Evolutionary conservation across 2,888 invertebrate species (phyloP), one percentile per base, ranked within the genome.

Genomic region (Ophion obscuratus): DNA sequence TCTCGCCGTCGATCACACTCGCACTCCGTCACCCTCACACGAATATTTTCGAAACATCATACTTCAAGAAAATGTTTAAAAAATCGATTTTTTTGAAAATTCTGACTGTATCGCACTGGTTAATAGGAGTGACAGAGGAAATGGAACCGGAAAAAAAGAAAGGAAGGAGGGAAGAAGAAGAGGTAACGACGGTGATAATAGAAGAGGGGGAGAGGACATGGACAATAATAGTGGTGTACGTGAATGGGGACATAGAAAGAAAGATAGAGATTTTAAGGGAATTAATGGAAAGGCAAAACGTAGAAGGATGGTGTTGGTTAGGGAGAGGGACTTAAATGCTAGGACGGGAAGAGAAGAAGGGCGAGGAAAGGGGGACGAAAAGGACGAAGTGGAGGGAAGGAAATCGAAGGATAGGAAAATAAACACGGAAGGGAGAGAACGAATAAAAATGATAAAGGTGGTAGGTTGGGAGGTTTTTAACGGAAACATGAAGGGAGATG

Each of bases 41-140:
- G 24, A 24, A 24, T 24, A 24, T 24, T 24, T 24, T 24, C 24
- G 24, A 24, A 24, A 24, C 24, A 24, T 24, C 24, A 1, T 24
- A 24, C 24, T 24, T 24, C 24, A 24, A 24, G 24, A 24, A 24
- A 24, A 24, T 24, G 24, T 24, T 24, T 24, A 24, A 24, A 24
- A 24, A 24, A 24, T 24, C 24, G 24, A 24, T 24, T 24, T 24
- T 24, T 24, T 1, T 24, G 24, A 24, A 24, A 24, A 1, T 24
- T 24, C 24, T 24, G 24, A 24, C 24, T 24, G 24, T 24, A 24
- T 24, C 24, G 24, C 24, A 24, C 24, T 24, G 87, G 57, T 3
- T 87, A 14, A 81, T 87, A n/a, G 88, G 87, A 14, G 31, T 88
- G 0, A 88, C 61, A 44, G 80, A 84, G 27, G 74, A 44, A 27